A percentile compares a stretch with the other conserved stretches of the same genome.
These are phyloP conservation scores for Lepidochrysops patricia DNA, from an alignment of 2,888 invertebrate species.

Conservation along the genomic window DNA sequence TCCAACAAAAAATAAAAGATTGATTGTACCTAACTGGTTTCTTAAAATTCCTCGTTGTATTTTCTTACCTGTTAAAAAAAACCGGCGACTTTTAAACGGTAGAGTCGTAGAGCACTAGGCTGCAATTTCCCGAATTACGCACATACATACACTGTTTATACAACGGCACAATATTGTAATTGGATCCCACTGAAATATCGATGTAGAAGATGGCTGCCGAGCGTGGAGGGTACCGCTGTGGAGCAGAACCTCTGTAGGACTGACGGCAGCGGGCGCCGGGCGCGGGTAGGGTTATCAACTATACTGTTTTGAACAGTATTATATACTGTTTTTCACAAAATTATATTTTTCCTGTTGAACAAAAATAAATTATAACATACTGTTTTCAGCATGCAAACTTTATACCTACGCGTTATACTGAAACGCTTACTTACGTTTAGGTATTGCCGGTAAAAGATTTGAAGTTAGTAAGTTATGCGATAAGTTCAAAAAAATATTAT, in stretches of 20 bases:
- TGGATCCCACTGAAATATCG: conserved; percentile 22
- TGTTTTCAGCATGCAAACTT: no score
- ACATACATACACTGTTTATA: conserved; percentile 42
- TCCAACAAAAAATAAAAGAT: neutral
- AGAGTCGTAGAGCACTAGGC: conserved; percentile 41
- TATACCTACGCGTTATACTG: no score
- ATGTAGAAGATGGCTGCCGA: conserved; percentile 18
- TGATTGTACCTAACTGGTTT: conserved; percentile 11
- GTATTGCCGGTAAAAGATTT: no score
- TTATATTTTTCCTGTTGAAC: no score
- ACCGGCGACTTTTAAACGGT: conserved; percentile 43
- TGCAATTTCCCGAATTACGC: conserved; percentile 34
- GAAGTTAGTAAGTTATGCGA: no score
- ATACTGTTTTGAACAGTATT: no score
- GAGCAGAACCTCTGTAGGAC: conserved; percentile 57
- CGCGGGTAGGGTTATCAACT: no score
- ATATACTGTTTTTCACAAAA: no score
- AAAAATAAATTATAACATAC: no score
- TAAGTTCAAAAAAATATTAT: no score
- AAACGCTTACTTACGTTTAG: no score
- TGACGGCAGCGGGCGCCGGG: conserved; percentile 33
- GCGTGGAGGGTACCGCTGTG: conserved; percentile 49
- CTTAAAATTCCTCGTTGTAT: conserved; percentile 1
- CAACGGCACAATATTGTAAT: conserved; percentile 14
- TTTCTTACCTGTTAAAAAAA: conserved; percentile 54